Conservation (phyloP, 2,888 invertebrate species). For the Diaperis boleti region DNA sequence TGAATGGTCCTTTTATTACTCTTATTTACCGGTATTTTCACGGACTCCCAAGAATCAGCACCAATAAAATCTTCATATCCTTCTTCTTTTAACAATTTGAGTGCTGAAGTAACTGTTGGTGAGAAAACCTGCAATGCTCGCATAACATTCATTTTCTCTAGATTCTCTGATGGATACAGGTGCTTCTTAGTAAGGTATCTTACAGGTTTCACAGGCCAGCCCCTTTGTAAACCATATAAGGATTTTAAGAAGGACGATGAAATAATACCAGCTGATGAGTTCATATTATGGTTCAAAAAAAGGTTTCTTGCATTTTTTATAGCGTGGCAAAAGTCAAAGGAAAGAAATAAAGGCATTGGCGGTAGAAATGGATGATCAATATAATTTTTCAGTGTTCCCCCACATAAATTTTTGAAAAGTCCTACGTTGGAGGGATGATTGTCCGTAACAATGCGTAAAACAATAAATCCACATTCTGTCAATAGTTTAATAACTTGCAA, state of each 20-base stretch:
- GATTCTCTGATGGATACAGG: too few relatives aligned
- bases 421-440: too few relatives aligned
- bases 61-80: background rate
- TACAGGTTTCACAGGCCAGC: too few relatives aligned
- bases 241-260: background rate
- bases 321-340: too few relatives aligned
- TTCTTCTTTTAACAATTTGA: background rate
- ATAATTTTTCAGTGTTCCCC: background rate
- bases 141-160: too few relatives aligned
- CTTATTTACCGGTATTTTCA: too few relatives aligned
- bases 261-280: background rate
- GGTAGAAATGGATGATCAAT: background rate
- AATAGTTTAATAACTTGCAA: too few relatives aligned
- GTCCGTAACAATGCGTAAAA: too few relatives aligned
- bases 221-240: too few relatives aligned
- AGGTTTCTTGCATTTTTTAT: background rate
- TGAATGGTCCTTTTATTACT: too few relatives aligned
- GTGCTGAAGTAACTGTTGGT: background rate
- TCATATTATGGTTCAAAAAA: background rate
- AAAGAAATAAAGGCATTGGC: background rate
- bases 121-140: background rate
- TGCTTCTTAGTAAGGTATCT: too few relatives aligned
- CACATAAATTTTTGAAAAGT: background rate
- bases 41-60: too few relatives aligned
- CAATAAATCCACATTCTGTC: background rate